phyloP scores from a whole-genome alignment of 2,113 vertebrate species.

The Oxyruncus cristatus region DNA sequence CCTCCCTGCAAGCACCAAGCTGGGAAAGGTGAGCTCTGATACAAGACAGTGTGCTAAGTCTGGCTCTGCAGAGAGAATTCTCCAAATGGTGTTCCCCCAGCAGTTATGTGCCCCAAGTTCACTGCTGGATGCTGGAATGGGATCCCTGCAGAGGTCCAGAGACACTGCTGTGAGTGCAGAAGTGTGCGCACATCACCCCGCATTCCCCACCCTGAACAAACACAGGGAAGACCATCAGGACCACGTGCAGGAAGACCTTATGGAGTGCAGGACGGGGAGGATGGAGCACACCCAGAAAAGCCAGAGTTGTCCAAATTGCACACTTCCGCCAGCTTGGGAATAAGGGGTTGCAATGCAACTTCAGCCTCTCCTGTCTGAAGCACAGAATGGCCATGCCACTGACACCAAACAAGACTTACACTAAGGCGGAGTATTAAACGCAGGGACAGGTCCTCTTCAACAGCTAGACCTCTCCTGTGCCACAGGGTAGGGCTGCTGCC shows the following conservation, averaged over 20 bases:
- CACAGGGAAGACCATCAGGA: background rate
- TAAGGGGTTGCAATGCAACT: background rate
- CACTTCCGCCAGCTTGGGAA: background rate
- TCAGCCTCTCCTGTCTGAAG: background rate
- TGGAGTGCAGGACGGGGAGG: background rate
- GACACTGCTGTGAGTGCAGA: background rate
- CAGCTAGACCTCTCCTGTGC: background rate
- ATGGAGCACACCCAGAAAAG: background rate
- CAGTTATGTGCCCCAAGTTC: background rate
- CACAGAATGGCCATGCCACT: accelerated
- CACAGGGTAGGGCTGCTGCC: background rate
- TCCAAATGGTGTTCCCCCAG: background rate
- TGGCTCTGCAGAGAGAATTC: background rate
- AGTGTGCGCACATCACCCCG: accelerated
- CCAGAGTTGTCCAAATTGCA: background rate
- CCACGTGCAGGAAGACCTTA: background rate
- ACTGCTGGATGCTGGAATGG: background rate
- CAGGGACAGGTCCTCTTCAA: background rate
- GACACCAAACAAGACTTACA: accelerated
- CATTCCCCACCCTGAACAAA: background rate
- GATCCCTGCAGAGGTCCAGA: background rate
- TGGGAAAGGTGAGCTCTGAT: background rate
- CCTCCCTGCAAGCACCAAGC: background rate
- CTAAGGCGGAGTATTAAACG: background rate
- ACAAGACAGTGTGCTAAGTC: background rate